Base-by-base conservation (phyloP, 2,113 vertebrate genomes). In the Clarias batrachus region DNA sequence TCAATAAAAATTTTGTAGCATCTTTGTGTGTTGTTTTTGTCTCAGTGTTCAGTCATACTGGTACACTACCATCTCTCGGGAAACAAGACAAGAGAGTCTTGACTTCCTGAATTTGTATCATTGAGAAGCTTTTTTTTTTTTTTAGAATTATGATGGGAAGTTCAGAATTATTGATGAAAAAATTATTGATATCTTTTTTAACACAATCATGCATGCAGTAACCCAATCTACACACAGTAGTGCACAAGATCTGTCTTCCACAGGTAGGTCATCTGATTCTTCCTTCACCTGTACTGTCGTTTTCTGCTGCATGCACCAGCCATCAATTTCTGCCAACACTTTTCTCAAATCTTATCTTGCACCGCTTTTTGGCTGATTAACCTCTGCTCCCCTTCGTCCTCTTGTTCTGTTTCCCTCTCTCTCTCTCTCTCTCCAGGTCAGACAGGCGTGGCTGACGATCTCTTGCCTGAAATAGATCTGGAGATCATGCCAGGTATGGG, bases 401-500 rank as follows among this genome's bases (percentile, higher is more conserved):
- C 85, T 84, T 73, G 60, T 85, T 87, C 86, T 27, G 30, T 90
- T 88, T 79, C 41, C 33, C 33, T 37, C 33, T 37, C 33, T 37
- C 41, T 87, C 41, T 48, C 90, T 95, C 91, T 93, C 92, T 95
- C 90, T 96, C 95, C 93, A 99, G 98, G 98, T 96, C 97, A 97
- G 94, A 98, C 97, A 97, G 96, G 96, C 94, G 95, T 96, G 93
- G 94, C 97, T 95, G 97, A 96, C 95, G 97, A 97, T 95, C 96
- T 99, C 91, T 96, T 99, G 93, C 98, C 98, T 96, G 97, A 94
- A 93, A 96, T 99, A 96, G 96, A 97, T 95, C 95, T 97, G 97
- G 96, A 97, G 94, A 96, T 98, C 93, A 98, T 99, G 97, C 97
- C 98, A 99, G 98, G 98, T 99, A 98, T 93, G 96, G 95, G 92